Evolutionary conservation across 2,888 invertebrate genomes (phyloP).

Genomic region (Drosophila limbata): DNA sequence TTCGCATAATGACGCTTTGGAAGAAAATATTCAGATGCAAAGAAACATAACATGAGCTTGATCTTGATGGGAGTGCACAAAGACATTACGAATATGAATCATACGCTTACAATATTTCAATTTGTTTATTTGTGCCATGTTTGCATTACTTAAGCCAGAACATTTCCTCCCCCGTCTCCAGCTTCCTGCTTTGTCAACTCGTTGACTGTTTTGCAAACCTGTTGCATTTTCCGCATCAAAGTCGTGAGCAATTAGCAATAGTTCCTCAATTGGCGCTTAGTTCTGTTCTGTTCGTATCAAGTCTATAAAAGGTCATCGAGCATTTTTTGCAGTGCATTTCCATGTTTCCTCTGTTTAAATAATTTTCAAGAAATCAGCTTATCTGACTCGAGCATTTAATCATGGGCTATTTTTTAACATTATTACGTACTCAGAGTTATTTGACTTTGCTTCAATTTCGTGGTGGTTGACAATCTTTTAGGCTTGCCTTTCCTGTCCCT

Average conservation of each 20-base stretch:
- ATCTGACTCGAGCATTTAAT: conserved; percentile 34
- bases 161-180: background rate
- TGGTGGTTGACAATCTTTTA: conserved; percentile 52
- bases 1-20: conserved; percentile 6
- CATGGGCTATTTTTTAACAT: conserved; percentile 44
- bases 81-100: conserved; percentile 52
- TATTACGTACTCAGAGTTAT: conserved; percentile 43
- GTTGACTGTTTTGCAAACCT: conserved; percentile 53
- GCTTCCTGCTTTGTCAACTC: background rate
- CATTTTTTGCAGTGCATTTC: conserved; percentile 18
- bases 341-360: background rate
- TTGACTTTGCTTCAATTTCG: conserved; percentile 40
- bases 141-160: conserved; percentile 33
- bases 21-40: conserved; percentile 28
- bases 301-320: conserved; percentile 55
- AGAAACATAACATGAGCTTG: conserved; percentile 53
- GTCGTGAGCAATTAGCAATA: conserved; percentile 70
- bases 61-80: conserved; percentile 23
- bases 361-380: conserved; percentile 31
- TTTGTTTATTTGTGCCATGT: conserved; percentile 31
- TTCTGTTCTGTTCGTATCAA: conserved; percentile 9
- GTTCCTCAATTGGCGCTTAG: conserved; percentile 48
- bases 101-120: conserved; percentile 35
- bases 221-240: conserved; percentile 75
- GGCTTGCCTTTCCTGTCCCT: conserved; percentile 1